Base-by-base conservation (phyloP, 2,797 vertebrate genomes). In the Borostomias antarcticus region DNA sequence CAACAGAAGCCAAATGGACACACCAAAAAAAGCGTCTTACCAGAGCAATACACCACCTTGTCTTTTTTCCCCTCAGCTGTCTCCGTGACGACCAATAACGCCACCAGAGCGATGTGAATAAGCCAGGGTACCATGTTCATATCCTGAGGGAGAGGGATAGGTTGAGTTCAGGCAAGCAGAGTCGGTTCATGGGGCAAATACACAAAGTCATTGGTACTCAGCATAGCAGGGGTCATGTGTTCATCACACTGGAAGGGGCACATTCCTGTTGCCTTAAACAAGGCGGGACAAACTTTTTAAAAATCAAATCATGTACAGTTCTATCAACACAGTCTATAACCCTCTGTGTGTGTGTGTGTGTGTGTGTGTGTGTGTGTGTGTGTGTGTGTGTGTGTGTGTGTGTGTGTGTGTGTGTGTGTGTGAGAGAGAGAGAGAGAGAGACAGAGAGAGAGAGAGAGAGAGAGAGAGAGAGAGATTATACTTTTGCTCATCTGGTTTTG, bases 31-130 rank as follows among this genome's bases (percentile, higher is more conserved):
- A 45, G 15, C 7, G 15, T n/a, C 84, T 82, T 70, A 93, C 92
- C 92, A 66, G 90, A 91, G 57, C 90, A 91, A 77, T 90, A 92
- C 0, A 90, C 64, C 52, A 82, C 57, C 33, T 80, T 45, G 59
- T 92, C 83, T 66, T 75, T 86, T 72, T 87, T 91, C 28, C 80
- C 82, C 30, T 83, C 76, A 11, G 69, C 48, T 26, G 62, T 64
- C 63, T 64, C 47, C 58, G 71, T 56, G 45, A 86, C 73, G 58
- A 80, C 25, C 1, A 70, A 68, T 2, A 89, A 72, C 52, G 81
- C 5, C 63, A 85, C 29, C 35, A 86, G 51, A 26, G 64, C 21
- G 30, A 88, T 54, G 26, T 65, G 74, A 53, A 82, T 64, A 53
- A 84, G 72, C 82, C 84, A 89, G 7, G 64, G 69, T 25, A 64